These are phyloP conservation scores for Armadillidium nasatum DNA, from an alignment of 1,140 invertebrate species.

Conservation along the genomic window DNA sequence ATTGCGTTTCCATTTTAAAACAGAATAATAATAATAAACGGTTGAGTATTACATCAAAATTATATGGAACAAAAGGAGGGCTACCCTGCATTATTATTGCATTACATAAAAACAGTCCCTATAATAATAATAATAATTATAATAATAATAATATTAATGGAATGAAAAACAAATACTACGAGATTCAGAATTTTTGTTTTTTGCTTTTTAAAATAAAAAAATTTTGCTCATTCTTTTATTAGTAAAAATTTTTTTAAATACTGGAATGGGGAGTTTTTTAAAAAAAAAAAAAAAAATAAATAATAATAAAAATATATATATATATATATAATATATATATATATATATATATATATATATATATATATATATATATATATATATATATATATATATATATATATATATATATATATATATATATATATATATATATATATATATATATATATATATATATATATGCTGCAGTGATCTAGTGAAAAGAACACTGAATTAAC, in stretches of 20 bases:
- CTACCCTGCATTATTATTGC: not conserved
- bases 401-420: not conserved
- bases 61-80: not conserved
- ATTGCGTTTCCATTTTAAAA: not conserved
- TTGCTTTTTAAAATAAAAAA: no score
- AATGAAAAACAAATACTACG: not conserved
- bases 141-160: not conserved
- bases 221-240: not conserved
- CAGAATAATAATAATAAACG: not conserved
- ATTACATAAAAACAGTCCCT: not conserved
- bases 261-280: not conserved
- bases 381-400: not conserved
- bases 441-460: conserved; percentile 13
- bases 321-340: not conserved
- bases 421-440: not conserved
- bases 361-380: not conserved
- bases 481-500: no score
- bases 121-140: not conserved
- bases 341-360: not conserved
- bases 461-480: not conserved
- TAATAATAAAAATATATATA: not conserved
- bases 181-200: not conserved
- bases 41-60: not conserved
- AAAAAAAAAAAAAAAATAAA: not conserved
- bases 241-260: not conserved